phyloP scores from a whole-genome alignment of 2,797 vertebrate species.

The Argya squamiceps region DNA sequence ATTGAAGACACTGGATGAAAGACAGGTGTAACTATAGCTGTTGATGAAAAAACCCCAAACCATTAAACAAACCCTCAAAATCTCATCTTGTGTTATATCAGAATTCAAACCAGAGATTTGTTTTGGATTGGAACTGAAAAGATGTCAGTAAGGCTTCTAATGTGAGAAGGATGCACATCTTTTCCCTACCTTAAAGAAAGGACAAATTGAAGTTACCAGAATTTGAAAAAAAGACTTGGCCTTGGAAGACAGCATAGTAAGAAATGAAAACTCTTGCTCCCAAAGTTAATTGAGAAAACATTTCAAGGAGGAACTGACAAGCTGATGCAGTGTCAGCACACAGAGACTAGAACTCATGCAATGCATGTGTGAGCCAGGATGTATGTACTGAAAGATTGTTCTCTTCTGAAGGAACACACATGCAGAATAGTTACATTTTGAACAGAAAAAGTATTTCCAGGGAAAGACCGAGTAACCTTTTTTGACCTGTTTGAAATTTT shows the following conservation, averaged over 20 bases:
- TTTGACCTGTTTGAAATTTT: not conserved
- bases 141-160: not conserved
- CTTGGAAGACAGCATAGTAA: not conserved
- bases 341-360: not conserved
- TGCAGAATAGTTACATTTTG: not conserved
- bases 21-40: not conserved
- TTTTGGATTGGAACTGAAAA: not conserved
- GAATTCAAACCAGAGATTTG: not conserved
- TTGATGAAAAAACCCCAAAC: not conserved
- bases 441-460: not conserved
- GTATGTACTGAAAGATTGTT: not conserved
- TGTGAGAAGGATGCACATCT: not conserved
- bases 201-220: not conserved
- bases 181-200: not conserved
- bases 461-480: not conserved
- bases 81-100: not conserved
- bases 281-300: not conserved
- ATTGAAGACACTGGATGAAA: not conserved
- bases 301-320: not conserved
- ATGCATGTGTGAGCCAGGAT: not conserved
- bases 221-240: not conserved
- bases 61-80: fast-evolving
- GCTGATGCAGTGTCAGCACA: not conserved
- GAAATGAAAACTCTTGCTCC: not conserved
- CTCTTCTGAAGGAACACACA: not conserved